phyloP scores from a whole-genome alignment of 2,888 invertebrate genomes.

The Eilema caniola region DNA sequence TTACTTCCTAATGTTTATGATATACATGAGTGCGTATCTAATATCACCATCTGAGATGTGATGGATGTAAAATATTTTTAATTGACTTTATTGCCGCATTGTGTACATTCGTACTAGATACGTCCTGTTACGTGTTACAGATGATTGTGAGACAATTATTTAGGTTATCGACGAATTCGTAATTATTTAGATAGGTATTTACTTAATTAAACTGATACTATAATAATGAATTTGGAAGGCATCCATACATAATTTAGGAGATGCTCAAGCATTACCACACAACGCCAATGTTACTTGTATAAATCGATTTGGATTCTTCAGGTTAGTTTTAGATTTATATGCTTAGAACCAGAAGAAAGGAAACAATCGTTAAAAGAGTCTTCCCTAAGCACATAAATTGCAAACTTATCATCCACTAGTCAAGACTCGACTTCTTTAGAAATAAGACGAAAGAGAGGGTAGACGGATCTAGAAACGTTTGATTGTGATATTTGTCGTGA shows the following conservation, averaged over 20 bases:
- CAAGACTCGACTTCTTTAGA: slow-evolving; percentile 53
- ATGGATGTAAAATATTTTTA: slow-evolving; percentile 29
- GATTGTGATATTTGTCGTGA: slow-evolving; percentile 68
- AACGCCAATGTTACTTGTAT: slow-evolving; percentile 13
- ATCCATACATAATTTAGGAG: slow-evolving; percentile 12
- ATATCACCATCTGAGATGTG: slow-evolving; percentile 40
- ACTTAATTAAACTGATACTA: slow-evolving; percentile 23
- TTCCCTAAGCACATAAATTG: slow-evolving; percentile 31
- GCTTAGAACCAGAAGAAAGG: slow-evolving; percentile 25
- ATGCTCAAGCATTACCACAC: slow-evolving; percentile 4
- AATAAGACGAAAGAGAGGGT: slow-evolving; percentile 52
- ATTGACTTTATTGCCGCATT: slow-evolving; percentile 23
- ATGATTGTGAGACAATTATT: slow-evolving; percentile 14
- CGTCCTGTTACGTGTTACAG: slow-evolving; percentile 22
- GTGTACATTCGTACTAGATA: slow-evolving; percentile 26
- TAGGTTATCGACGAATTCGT: slow-evolving; percentile 13
- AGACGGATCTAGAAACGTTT: slow-evolving; percentile 44
- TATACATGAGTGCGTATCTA: slow-evolving; percentile 41
- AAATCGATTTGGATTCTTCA: slow-evolving; percentile 12
- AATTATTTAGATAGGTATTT: slow-evolving; percentile 2
- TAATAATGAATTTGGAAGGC: slow-evolving; percentile 17
- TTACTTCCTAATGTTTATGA: slow-evolving; percentile 48
- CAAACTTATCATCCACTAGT: slow-evolving; percentile 54
- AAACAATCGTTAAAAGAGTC: slow-evolving; percentile 17
- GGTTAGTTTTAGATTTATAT: slow-evolving; percentile 19